Base-by-base conservation (phyloP, 2,888 invertebrate genomes). In the Platycnemis pennipes region DNA sequence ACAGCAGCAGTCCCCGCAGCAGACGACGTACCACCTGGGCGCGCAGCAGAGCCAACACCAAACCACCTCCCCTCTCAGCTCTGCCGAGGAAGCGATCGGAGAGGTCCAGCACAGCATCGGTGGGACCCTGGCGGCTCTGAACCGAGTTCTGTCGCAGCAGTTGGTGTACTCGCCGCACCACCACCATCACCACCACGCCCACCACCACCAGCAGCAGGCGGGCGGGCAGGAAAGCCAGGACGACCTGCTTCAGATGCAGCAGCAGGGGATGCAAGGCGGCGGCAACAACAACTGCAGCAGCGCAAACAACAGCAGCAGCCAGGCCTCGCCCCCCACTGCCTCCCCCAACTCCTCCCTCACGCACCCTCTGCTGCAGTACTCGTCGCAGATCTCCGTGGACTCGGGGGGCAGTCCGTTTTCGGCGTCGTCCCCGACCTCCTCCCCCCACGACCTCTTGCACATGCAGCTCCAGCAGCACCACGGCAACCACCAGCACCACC, bases 81-180 rank as follows among this genome's bases (percentile, higher is more conserved):
- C 94, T 63, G 95, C 94, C 31, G 94, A 94, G 37, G 94, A 94
- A 42, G 31, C 94, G 45, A 89, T 94, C n/a, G 94, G 95, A 3
- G 94, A 95, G 19, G 95, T 94, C 37, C 94, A 96, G 94, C 96
- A 95, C 94, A 95, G 95, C 94, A 95, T 95, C 42, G 13, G 53
- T 3, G 86, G 44, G 31, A 46, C 69, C 49, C 42, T 91, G 44
- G 91, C 44, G 31, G 91, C n/a, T 44, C 91, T 91, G 19, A 63
- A 63, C 44, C 42, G 91, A n/a, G 91, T 26, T n/a, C 44, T 91
- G 11, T 69, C 91, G n/a, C 63, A 63, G 44, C 91, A 44, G 44
- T 26, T 87, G 45, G 45, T 26, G 22, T 45, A 44, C 45, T 0
- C 45, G n/a, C 69, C 31, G 2, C 63, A 63, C 5, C 63, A 91